Conservation (phyloP, 1,140 invertebrate genomes). For the Diploscapter pachys region DNA sequence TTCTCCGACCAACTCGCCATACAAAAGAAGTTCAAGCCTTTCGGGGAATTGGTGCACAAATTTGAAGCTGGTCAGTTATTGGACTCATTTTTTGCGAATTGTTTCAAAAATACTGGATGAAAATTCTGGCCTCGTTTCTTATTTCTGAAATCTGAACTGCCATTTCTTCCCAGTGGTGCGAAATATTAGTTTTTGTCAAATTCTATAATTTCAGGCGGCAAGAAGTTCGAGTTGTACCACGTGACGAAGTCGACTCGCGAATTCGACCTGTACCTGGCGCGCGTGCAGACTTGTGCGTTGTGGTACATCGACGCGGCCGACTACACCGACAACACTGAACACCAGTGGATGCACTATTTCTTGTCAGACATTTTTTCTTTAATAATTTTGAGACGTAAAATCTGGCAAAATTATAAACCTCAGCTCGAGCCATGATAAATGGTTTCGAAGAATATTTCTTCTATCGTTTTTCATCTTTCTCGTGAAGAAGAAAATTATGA, state of each 20-base stretch:
- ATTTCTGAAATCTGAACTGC: background rate
- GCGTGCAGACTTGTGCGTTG: slow-evolving; percentile 83
- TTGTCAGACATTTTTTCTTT: slow-evolving; percentile 68
- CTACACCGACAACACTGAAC: slow-evolving; percentile 86
- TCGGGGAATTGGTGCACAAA: slow-evolving; percentile 70
- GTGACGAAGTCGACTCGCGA: slow-evolving; percentile 70
- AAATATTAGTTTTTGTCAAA: background rate
- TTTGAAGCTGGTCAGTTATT: slow-evolving; percentile 42
- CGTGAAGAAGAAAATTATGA: too few species aligned
- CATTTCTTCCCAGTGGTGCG: background rate
- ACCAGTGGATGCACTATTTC: slow-evolving; percentile 84
- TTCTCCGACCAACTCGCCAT: slow-evolving; percentile 69
- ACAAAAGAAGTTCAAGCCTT: slow-evolving; percentile 72
- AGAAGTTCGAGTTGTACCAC: slow-evolving; percentile 77
- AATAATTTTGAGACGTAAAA: background rate
- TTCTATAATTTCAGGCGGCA: slow-evolving; percentile 26
- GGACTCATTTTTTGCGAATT: background rate
- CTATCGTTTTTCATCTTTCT: background rate
- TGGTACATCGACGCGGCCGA: slow-evolving; percentile 86
- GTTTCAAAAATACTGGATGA: background rate
- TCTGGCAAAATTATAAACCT: background rate
- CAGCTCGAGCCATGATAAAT: too few species aligned
- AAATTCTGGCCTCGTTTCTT: background rate
- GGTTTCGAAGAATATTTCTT: background rate
- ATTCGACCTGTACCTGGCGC: slow-evolving; percentile 76